Evolutionary conservation across 2,113 vertebrate genomes (phyloP).

Genomic region (Tyrannus savana): DNA sequence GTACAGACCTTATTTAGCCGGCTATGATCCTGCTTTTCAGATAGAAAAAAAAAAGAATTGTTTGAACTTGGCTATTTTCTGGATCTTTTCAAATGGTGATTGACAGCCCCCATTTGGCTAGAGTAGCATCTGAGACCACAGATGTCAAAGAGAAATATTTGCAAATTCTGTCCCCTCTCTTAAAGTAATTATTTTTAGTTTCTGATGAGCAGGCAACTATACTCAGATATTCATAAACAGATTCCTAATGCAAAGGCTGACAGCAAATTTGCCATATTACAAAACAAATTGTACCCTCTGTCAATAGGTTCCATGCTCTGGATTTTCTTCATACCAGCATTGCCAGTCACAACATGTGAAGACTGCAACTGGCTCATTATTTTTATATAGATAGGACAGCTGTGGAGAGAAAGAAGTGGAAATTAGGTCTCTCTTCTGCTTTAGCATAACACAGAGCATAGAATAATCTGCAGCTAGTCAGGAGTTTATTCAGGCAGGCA

Average conservation of each 20-base stretch:
- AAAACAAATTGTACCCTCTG: constrained; percentile 9
- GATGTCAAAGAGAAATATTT: constrained; percentile 58
- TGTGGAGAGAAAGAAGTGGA: background rate
- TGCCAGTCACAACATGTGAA: background rate
- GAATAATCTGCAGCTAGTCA: background rate
- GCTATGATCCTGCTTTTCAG: background rate
- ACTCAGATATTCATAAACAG: constrained; percentile 33
- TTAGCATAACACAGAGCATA: background rate
- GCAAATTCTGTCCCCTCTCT: constrained; percentile 30
- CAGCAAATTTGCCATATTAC: background rate
- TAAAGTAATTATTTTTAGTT: constrained; percentile 59
- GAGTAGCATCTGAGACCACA: background rate
- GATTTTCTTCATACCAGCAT: constrained; percentile 5
- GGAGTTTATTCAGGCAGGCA: background rate
- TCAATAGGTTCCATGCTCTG: background rate
- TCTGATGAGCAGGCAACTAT: background rate
- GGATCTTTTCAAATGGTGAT: constrained; percentile 38
- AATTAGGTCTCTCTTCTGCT: background rate
- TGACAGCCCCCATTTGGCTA: constrained; percentile 33
- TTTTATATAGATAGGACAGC: background rate
- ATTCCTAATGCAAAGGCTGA: constrained; percentile 34
- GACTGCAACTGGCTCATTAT: background rate
- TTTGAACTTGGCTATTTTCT: constrained; percentile 14
- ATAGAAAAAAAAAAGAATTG: background rate
- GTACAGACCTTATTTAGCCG: constrained; percentile 46